A percentile compares a stretch with the other conserved stretches of the same genome.
These are phyloP conservation scores for Synergus gifuensis DNA, from an alignment of 2,888 invertebrate species.

Conservation along the genomic window DNA sequence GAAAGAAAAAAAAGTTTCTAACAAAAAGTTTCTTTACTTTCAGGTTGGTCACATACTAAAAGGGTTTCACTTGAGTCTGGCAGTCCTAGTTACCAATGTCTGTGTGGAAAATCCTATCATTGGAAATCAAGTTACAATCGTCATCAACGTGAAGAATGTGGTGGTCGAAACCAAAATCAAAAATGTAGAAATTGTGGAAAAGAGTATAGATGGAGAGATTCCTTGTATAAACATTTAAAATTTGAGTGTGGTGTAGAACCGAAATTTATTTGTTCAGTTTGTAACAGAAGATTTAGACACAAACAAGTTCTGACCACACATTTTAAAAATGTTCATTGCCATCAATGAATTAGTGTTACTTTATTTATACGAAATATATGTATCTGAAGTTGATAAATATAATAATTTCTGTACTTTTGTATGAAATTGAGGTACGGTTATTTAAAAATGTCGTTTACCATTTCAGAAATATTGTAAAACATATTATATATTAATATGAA, in stretches of 20 bases:
- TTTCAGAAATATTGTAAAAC: neutral
- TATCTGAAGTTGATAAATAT: neutral
- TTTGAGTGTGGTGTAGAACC: slow-evolving; percentile 70
- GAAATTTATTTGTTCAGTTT: slow-evolving; percentile 83
- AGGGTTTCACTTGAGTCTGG: slow-evolving; percentile 48
- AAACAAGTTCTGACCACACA: slow-evolving; percentile 71
- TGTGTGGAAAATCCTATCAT: slow-evolving; percentile 71
- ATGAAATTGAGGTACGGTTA: neutral
- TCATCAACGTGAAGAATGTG: slow-evolving; percentile 71
- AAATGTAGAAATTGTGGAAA: slow-evolving; percentile 32
- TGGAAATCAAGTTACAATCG: slow-evolving; percentile 70
- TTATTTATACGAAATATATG: neutral
- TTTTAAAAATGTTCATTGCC: neutral
- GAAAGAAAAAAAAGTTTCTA: neutral
- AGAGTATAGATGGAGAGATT: slow-evolving; percentile 22
- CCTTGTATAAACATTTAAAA: slow-evolving; percentile 57
- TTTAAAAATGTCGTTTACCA: neutral
- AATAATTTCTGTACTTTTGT: neutral
- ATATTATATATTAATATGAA: neutral
- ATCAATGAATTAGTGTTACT: neutral
- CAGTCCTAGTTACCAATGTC: slow-evolving; percentile 65
- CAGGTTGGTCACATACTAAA: neutral
- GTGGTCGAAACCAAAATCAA: slow-evolving; percentile 43
- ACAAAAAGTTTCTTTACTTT: slow-evolving; percentile 3
- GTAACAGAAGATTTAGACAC: slow-evolving; percentile 86